phyloP scores from a whole-genome alignment of 2,888 invertebrate species.

The Labia minor region DNA sequence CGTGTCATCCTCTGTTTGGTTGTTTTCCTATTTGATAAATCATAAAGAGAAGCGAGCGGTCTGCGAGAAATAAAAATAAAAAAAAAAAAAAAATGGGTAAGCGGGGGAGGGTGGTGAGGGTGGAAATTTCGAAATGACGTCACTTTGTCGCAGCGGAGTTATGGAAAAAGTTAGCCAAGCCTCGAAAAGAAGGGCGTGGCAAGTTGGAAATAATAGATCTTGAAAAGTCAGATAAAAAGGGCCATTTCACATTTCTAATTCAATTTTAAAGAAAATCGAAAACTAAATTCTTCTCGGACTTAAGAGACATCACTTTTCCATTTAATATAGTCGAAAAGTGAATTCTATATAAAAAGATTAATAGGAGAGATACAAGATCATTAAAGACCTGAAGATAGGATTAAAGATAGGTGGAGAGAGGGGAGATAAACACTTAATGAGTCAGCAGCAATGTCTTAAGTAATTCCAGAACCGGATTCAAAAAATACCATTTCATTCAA shows the following conservation, averaged over 20 bases:
- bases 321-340: background rate
- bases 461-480: slow-evolving; percentile 13
- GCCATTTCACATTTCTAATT: background rate
- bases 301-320: background rate
- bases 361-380: background rate
- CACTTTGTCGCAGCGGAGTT: slow-evolving; percentile 5
- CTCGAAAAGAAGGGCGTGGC: background rate
- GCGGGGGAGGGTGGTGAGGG: too few relatives aligned
- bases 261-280: background rate
- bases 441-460: slow-evolving; percentile 1
- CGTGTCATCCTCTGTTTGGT: slow-evolving; percentile 13
- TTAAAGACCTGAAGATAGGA: background rate
- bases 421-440: background rate
- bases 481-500: background rate
- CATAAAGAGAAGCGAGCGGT: background rate
- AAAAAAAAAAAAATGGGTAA: too few relatives aligned
- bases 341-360: background rate
- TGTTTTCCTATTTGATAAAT: background rate
- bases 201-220: background rate
- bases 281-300: background rate
- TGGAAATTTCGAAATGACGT: background rate
- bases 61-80: too few relatives aligned
- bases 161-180: background rate
- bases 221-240: background rate
- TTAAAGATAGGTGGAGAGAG: background rate